A percentile compares a stretch with the other conserved stretches of the same genome.
Conservation (phyloP, 2,888 invertebrate genomes). For the Sinotaia quadrata region DNA sequence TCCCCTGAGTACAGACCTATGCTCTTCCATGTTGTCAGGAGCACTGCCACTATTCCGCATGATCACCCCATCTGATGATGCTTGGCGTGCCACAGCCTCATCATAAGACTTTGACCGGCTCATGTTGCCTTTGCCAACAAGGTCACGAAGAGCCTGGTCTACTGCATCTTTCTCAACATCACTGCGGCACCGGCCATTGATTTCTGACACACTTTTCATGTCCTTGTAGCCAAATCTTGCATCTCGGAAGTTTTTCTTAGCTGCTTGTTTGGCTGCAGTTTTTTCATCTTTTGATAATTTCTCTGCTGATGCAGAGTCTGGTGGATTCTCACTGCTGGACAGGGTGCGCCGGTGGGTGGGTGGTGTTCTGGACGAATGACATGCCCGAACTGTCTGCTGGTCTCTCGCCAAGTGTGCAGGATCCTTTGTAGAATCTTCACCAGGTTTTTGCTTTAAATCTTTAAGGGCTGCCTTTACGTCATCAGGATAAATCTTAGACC, state of each 20-base stretch:
- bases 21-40: slow-evolving; percentile 37
- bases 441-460: slow-evolving; percentile 24
- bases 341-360: slow-evolving; percentile 1
- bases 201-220: slow-evolving; percentile 40
- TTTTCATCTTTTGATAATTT: slow-evolving; percentile 37
- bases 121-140: slow-evolving; percentile 53
- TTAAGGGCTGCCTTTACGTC: slow-evolving; percentile 61
- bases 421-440: not conserved
- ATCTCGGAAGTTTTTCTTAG: slow-evolving; percentile 58
- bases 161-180: slow-evolving; percentile 61
- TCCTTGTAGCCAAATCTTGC: slow-evolving; percentile 62
- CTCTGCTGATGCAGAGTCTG: slow-evolving; percentile 26
- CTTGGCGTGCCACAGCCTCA: slow-evolving; percentile 60
- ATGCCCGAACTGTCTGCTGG: slow-evolving; percentile 9
- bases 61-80: slow-evolving; percentile 39
- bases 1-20: slow-evolving; percentile 38
- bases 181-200: slow-evolving; percentile 55
- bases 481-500: slow-evolving; percentile 55
- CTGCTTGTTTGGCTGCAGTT: slow-evolving; percentile 59
- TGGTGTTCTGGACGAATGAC: slow-evolving; percentile 27
- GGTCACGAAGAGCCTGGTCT: slow-evolving; percentile 57
- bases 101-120: slow-evolving; percentile 65
- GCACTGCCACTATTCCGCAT: slow-evolving; percentile 40
- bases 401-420: slow-evolving; percentile 10
- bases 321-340: not conserved